Percentiles rank a stretch among this genome's conserved stretches.
phyloP scores from a whole-genome alignment of 2,888 invertebrate species.

The Folsomia candida region DNA sequence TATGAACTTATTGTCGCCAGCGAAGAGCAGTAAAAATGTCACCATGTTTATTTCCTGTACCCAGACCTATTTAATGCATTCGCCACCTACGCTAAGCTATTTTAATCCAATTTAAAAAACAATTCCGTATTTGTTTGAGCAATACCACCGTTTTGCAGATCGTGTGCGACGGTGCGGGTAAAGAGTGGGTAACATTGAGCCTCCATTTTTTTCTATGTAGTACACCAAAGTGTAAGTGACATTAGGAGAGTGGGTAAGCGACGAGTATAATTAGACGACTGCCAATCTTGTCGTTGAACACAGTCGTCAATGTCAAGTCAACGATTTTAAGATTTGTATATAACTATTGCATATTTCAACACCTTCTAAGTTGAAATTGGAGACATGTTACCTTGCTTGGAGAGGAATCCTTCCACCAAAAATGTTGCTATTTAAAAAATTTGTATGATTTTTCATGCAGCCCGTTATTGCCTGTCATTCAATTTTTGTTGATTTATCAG shows the following conservation, averaged over 20 bases:
- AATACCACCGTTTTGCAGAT: neutral
- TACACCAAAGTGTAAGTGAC: neutral
- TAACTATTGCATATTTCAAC: neutral
- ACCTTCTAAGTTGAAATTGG: too few relatives aligned
- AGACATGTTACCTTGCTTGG: too few relatives aligned
- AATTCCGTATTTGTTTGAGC: neutral
- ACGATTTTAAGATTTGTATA: neutral
- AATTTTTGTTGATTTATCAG: too few relatives aligned
- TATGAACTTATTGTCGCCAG: too few relatives aligned
- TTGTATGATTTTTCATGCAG: too few relatives aligned
- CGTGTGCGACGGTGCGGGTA: neutral
- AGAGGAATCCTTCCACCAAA: too few relatives aligned
- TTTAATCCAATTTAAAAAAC: neutral
- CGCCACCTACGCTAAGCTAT: neutral
- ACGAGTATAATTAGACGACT: neutral
- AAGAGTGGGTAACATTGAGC: neutral
- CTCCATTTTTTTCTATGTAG: neutral
- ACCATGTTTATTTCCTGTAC: too few relatives aligned
- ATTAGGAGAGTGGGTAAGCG: neutral
- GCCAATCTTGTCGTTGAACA: neutral
- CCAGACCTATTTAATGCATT: too few relatives aligned
- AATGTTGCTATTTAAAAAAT: too few relatives aligned
- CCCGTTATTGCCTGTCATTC: too few relatives aligned
- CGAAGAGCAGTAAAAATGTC: too few relatives aligned
- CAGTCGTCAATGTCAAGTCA: neutral